phyloP scores from a whole-genome alignment of 2,888 invertebrate genomes.

The Metellina segmentata region DNA sequence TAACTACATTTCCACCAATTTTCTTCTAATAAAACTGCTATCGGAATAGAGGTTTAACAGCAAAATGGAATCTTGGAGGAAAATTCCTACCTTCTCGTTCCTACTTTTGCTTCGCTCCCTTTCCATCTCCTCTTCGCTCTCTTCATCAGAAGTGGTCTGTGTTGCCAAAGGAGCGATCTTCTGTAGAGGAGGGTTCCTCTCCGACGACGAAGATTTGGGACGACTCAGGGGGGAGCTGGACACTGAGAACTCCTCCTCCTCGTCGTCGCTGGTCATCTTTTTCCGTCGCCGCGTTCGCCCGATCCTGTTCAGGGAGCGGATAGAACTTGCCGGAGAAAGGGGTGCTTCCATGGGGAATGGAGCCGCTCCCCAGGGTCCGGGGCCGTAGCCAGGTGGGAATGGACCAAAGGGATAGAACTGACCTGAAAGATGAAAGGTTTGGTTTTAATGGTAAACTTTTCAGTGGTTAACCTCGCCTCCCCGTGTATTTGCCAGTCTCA shows the following conservation, averaged over 20 bases:
- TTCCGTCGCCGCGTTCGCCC: constrained; percentile 79
- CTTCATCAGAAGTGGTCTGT: constrained; percentile 35
- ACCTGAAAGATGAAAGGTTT: constrained; percentile 23
- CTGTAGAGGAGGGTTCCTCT: constrained; percentile 30
- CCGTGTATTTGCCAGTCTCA: no score
- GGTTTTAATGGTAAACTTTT: no score
- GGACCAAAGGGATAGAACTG: constrained; percentile 75
- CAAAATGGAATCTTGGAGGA: background rate
- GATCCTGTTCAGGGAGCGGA: constrained; percentile 86
- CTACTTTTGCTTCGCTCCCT: background rate
- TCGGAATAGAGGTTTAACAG: no score
- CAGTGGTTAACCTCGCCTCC: no score
- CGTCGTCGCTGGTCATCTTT: constrained; percentile 77
- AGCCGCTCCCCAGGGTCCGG: constrained; percentile 78
- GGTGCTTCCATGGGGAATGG: constrained; percentile 78
- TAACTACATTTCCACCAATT: no score
- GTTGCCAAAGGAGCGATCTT: background rate
- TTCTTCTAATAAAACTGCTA: no score
- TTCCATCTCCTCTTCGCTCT: constrained; percentile 34
- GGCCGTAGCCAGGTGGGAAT: constrained; percentile 66
- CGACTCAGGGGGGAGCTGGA: constrained; percentile 79
- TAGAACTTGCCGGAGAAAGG: constrained; percentile 68
- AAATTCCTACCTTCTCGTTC: background rate
- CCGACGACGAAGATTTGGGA: constrained; percentile 74
- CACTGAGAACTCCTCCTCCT: constrained; percentile 79